Evolutionary conservation across 2,888 invertebrate species (phyloP).

Genomic region (Nemapogon koenigi): DNA sequence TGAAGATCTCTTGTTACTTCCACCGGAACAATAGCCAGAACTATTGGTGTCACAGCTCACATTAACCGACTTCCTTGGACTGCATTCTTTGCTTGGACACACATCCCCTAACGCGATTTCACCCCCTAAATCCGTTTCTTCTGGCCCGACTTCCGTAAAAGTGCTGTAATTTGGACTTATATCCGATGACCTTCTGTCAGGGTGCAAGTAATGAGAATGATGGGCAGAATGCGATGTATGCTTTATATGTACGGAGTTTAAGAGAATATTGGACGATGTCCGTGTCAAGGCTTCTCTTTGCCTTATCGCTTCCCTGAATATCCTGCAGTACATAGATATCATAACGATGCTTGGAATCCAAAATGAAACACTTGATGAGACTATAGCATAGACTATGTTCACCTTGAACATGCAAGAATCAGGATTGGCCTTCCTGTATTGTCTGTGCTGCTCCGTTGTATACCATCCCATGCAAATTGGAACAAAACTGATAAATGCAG

Average conservation of each 20-base stretch:
- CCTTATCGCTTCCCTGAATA: constrained; percentile 82
- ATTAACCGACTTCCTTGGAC: constrained; percentile 56
- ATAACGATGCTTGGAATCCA: constrained; percentile 93
- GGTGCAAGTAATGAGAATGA: constrained; percentile 60
- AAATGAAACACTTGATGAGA: constrained; percentile 89
- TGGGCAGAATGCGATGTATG: constrained; percentile 76
- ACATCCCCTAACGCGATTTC: constrained; percentile 50
- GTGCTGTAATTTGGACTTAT: constrained; percentile 59
- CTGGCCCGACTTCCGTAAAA: constrained; percentile 55
- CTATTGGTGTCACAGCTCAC: constrained; percentile 59
- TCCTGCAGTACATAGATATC: constrained; percentile 90
- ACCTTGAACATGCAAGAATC: constrained; percentile 84
- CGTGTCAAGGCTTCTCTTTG: constrained; percentile 83
- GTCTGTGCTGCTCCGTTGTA: constrained; percentile 82
- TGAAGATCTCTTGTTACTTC: constrained; percentile 52
- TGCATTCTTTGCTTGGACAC: constrained; percentile 53
- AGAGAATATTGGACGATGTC: constrained; percentile 84
- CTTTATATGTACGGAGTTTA: constrained; percentile 85
- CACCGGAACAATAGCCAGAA: constrained; percentile 57
- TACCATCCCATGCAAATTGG: constrained; percentile 97
- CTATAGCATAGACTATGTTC: constrained; percentile 85
- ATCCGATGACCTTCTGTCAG: constrained; percentile 51
- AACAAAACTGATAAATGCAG: constrained; percentile 90
- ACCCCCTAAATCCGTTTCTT: constrained; percentile 49
- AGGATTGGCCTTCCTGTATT: constrained; percentile 68